These are phyloP conservation scores for Tauraco hartlaubi DNA, from an alignment of 2,797 vertebrate genomes.

Conservation along the genomic window DNA sequence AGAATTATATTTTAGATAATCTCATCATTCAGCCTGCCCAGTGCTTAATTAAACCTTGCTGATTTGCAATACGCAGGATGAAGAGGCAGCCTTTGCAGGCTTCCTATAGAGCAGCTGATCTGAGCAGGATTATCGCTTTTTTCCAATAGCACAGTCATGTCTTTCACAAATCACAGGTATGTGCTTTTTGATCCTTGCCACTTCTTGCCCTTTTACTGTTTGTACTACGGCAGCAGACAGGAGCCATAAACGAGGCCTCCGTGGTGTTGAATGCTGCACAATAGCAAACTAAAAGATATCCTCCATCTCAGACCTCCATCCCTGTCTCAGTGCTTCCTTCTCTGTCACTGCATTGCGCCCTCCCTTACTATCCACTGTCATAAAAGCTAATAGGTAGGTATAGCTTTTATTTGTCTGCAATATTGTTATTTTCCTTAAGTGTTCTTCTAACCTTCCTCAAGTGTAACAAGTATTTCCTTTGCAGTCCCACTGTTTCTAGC, in stretches of 20 bases:
- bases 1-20: neutral
- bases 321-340: neutral
- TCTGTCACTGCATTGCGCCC: neutral
- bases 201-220: neutral
- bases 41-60: slow-evolving; percentile 14
- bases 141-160: neutral
- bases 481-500: neutral
- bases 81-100: neutral
- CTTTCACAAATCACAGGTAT: neutral
- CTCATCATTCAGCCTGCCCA: neutral
- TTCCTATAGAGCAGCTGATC: neutral
- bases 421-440: neutral
- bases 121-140: neutral
- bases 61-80: neutral
- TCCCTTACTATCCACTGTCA: neutral
- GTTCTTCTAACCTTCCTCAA: slow-evolving; percentile 17
- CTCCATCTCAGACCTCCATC: neutral
- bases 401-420: neutral
- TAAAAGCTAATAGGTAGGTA: neutral
- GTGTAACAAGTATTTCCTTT: neutral
- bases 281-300: neutral
- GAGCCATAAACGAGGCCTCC: neutral
- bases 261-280: neutral
- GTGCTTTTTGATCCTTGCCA: neutral
- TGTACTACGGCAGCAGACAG: rapidly evolving